Base-by-base conservation (phyloP, 1,140 invertebrate genomes). In the Brachionus asplanchnoidis region DNA sequence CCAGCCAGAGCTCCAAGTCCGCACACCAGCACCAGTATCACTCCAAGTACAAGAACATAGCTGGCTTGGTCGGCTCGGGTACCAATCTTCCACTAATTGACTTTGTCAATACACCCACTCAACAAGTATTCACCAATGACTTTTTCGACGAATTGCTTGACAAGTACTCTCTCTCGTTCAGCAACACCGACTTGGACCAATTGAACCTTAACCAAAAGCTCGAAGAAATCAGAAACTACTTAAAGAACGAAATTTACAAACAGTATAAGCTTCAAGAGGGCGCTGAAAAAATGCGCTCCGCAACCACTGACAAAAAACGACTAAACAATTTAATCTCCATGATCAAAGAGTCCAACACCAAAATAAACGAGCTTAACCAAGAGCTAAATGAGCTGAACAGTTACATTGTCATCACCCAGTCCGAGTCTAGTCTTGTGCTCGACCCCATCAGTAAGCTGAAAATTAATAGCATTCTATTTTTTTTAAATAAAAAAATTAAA, bases 191-290 rank as follows among this genome's bases (percentile, higher is more conserved):
- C 26, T 77, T 77, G 20, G 50, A 82, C 9, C 79, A 65, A 36
- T 23, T 82, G 26, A 82, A 65, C 60, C 20, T 82, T 6, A 82
- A 82, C 40, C 79, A 82, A 36, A 82, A 82, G 26, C 53, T 82
- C 17, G 79, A 82, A 32, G 79, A 82, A 12, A 68, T 82, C 1
- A 36, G 79, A 60, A 82, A 82, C 40, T 68, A 82, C 42, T 65
- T 82, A 23, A 82, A 68, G 32, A 82, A 82, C 23, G 79, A 82
- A 68, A 82, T 82, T n/a, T 82, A 82, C 26, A 82, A 82, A 68
- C 79, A 82, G 42, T 82, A 82, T 28, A 82, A 82, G 36, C 40
- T 84, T 9, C 60, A 84, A 84, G 82, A 84, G 26, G 82, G 82
- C 12, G 82, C 82, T 56, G 82, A 84, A 70, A 84, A 84, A 42